Evolutionary conservation across 2,888 invertebrate genomes (phyloP), one percentile per base, ranked within the genome.

Genomic region (Pristionchus arcanus): DNA sequence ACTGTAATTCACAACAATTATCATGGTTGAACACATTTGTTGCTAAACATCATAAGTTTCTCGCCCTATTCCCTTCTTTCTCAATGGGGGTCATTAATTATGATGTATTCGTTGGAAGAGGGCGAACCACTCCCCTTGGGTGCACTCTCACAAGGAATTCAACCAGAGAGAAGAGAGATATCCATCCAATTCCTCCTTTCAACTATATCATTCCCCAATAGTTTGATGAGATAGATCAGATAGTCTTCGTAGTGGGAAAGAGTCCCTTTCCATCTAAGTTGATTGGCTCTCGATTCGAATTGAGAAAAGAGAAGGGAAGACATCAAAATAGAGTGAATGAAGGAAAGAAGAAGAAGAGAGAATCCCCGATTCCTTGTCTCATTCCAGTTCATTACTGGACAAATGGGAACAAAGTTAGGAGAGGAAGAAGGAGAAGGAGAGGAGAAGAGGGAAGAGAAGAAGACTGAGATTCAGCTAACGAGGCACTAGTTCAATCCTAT

Each of bases 381-480:
- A 66, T 66, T 66, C 66, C 66, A 66, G 66, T 66, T 66, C 66
- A 66, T 66, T 66, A 66, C 66, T 66, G 66, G 66, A 66, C 66
- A n/a, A 66, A 66, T 66, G 66, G 77, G 42, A 42, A 77, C 37
- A 77, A 42, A 77, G 37, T 77, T 77, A 77, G 77, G 37, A 37
- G 77, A 42, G 77, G 77, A 77, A 42, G 77, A 71, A 49, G 34
- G 19, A 71, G 71, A 34, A 34, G 71, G 31, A 34, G 71, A 49
- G 71, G 71, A 25, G 77, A 66, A 28, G 28, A 15, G 28, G 66
- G 66, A 66, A 66, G 66, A 66, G 66, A 59, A 59, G 19, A 21
- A 16, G 59, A 59, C 59, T 59, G 66, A n/a, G 66, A 66, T 66
- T 66, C 66, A 9, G 28, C 66, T 66, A 66, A 66, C 66, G 66